A percentile compares a stretch with the other conserved stretches of the same genome.
These are phyloP conservation scores for Etheostoma nigrum DNA, from an alignment of 2,797 vertebrate species.

Conservation along the genomic window DNA sequence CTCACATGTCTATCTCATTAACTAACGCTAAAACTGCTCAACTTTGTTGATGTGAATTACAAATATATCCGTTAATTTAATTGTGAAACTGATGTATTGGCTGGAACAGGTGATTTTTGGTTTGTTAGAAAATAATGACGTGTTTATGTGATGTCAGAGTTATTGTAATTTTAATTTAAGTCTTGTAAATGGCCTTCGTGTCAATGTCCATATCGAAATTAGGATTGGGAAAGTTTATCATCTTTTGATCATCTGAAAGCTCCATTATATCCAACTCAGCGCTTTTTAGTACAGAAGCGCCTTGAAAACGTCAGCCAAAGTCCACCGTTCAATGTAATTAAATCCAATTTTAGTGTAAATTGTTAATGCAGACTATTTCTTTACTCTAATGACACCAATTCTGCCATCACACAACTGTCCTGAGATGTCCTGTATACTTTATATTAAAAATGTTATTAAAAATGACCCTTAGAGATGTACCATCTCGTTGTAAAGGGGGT, in stretches of 20 bases:
- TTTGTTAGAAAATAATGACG: background rate
- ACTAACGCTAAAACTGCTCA: background rate
- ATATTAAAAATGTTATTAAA: too few species aligned
- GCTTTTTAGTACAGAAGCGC: background rate
- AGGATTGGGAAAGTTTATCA: background rate
- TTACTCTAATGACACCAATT: background rate
- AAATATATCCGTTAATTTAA: background rate
- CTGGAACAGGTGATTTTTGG: background rate
- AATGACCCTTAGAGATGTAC: too few species aligned
- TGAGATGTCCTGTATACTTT: too few species aligned
- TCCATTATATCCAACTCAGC: background rate
- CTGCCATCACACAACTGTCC: background rate
- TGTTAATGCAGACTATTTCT: background rate
- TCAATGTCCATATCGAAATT: background rate
- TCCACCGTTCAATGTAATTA: background rate
- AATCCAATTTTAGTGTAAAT: background rate
- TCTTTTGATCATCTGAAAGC: background rate
- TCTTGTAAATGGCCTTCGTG: background rate
- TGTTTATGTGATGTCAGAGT: conserved; percentile 1
- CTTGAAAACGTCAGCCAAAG: background rate
- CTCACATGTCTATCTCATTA: background rate
- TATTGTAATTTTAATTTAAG: background rate
- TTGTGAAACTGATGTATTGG: background rate
- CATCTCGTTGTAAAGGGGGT: too few species aligned
- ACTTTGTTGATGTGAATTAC: background rate